Evolutionary conservation across 2,888 invertebrate species (phyloP).

Genomic region (Crossocerus cetratus): DNA sequence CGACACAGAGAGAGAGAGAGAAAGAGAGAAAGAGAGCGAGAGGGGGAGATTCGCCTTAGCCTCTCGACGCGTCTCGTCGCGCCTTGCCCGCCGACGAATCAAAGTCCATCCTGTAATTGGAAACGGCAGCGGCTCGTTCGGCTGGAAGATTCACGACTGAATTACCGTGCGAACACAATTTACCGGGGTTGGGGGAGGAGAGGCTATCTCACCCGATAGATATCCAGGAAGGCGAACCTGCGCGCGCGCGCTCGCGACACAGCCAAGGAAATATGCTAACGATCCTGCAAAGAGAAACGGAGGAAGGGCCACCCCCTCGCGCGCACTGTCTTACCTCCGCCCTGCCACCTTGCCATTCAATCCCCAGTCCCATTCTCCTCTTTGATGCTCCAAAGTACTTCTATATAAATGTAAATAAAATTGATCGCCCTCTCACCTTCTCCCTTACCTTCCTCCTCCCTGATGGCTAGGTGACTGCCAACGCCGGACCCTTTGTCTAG

Average conservation of each 20-base stretch:
- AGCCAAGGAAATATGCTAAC: constrained; percentile 53
- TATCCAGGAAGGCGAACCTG: too few species aligned
- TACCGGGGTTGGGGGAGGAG: too few species aligned
- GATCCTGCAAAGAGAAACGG: constrained; percentile 50
- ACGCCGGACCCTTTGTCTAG: too few species aligned
- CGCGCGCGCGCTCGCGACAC: background rate
- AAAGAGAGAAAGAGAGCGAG: too few species aligned
- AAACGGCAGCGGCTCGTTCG: constrained; percentile 50
- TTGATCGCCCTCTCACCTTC: constrained; percentile 14
- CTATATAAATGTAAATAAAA: constrained; percentile 35
- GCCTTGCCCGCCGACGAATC: constrained; percentile 42
- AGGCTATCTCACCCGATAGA: constrained; percentile 38
- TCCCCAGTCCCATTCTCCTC: background rate
- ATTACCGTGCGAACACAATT: constrained; percentile 59
- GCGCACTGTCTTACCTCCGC: background rate
- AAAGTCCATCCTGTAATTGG: constrained; percentile 58
- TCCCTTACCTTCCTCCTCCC: too few species aligned
- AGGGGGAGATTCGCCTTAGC: too few species aligned
- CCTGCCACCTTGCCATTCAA: background rate
- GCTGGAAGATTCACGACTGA: constrained; percentile 57
- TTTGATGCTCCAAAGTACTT: constrained; percentile 11
- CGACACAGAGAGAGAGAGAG: constrained; percentile 2
- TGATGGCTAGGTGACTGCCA: too few species aligned
- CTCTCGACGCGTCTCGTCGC: constrained; percentile 14
- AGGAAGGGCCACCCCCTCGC: background rate